Evolutionary conservation across 2,113 vertebrate species (phyloP), one percentile per base, ranked within the genome.

Genomic region (Strix uralensis): DNA sequence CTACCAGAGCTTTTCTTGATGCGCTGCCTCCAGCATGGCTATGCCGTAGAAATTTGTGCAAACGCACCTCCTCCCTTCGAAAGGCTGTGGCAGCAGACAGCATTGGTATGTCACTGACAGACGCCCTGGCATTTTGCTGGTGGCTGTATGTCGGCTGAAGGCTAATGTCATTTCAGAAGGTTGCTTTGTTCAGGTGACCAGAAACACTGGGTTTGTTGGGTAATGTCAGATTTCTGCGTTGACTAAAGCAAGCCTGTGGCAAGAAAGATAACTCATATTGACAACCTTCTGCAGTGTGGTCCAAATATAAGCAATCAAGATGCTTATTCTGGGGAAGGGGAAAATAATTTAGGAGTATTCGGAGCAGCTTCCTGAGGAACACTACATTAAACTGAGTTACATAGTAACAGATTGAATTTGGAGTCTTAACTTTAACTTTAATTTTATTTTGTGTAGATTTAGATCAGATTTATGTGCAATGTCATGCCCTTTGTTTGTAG

Each of bases 361-460:
- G 70, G 51, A 82, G 81, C 70, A 89, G 91, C 88, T 96, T 97
- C 94, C 91, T 92, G 70, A 97, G 52, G 88, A 97, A 79, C 62
- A 82, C 91, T 94, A 87, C 59, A 70, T 95, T 94, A 96, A 95
- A 94, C 89, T 82, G 80, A 81, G 89, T 94, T 97, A 85, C 83
- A 78, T 42, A 87, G 81, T 87, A 92, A 86, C 77, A 94, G 92
- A 97, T 94, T 97, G 81, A 95, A 94, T 95, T 95, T 95, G 86
- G 91, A 97, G 73, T 75, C 92, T 84, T 94, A 94, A 81, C 91
- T 92, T 89, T 61, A 92, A 72, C 65, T 92, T 96, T 96, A 96
- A 97, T 96, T 94, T 94, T 92, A 94, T 97, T 96, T 94, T 70
- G 78, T 62, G 70, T 70, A 77, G 70, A 91, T 94, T 96, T 96